Conservation (phyloP, 2,888 invertebrate species). For the Atrina japonica region DNA sequence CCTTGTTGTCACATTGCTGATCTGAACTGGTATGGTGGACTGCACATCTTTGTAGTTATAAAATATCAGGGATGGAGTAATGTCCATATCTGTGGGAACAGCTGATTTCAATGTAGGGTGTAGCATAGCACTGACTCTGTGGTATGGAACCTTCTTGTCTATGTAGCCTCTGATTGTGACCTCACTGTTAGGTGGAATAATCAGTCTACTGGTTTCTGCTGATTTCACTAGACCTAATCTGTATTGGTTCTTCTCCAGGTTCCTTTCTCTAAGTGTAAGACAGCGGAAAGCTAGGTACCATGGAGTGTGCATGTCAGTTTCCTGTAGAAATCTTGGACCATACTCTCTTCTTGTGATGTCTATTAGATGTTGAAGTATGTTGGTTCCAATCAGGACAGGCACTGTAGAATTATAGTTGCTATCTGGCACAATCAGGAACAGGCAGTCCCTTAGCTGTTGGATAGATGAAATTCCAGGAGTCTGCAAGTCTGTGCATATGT, state of each 20-base stretch:
- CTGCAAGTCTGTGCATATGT: conserved; percentile 10
- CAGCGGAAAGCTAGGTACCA: conserved; percentile 17
- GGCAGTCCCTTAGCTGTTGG: not conserved
- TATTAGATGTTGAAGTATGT: conserved; percentile 13
- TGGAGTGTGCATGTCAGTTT: too few relatives aligned
- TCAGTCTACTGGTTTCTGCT: conserved; percentile 2
- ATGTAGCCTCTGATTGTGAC: conserved; percentile 1
- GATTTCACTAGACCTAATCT: conserved; percentile 21
- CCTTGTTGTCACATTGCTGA: conserved; percentile 25
- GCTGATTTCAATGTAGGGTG: conserved; percentile 10
- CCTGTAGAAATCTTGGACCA: conserved; percentile 20
- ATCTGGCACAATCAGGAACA: conserved; percentile 21
- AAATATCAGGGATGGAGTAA: conserved; percentile 14
- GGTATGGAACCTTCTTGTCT: conserved; percentile 12
- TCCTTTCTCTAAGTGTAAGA: conserved; percentile 21
- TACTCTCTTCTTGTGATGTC: not conserved
- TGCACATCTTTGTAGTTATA: not conserved
- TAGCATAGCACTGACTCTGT: conserved; percentile 15
- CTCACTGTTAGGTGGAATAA: conserved; percentile 10
- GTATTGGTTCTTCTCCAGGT: conserved; percentile 1
- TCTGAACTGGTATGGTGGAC: too few relatives aligned
- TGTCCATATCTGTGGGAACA: conserved; percentile 12
- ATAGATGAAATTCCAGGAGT: not conserved
- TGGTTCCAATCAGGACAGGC: conserved; percentile 19
- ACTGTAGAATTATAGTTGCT: conserved; percentile 10